Conservation (phyloP, 2,113 vertebrate species). For the Triplophysa tibetana region DNA sequence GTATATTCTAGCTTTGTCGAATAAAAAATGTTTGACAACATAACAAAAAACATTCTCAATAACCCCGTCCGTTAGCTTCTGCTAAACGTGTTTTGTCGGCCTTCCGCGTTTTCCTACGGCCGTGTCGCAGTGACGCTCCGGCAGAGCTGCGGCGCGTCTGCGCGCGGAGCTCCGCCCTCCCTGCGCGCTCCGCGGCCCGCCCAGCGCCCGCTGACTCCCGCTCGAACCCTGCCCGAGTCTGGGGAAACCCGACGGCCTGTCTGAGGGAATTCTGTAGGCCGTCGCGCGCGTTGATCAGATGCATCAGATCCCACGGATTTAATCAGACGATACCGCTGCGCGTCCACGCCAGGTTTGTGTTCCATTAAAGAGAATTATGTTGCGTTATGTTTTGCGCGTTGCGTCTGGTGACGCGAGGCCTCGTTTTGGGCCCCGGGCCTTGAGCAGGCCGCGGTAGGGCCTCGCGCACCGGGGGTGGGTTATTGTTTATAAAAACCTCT, state of each 20-base stretch:
- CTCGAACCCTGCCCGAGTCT: conserved; percentile 77
- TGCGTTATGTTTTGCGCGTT: conserved; percentile 7
- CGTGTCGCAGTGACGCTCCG: conserved; percentile 90
- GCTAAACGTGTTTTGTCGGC: background rate
- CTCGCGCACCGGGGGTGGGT: conserved; percentile 65
- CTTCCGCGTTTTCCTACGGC: conserved; percentile 92
- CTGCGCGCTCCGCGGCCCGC: conserved; percentile 80
- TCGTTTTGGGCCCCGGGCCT: conserved; percentile 67
- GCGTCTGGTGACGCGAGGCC: conserved; percentile 22
- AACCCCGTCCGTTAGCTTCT: background rate
- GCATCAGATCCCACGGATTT: background rate
- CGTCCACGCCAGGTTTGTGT: background rate
- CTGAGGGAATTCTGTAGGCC: conserved; percentile 66
- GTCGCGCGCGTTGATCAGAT: conserved; percentile 59
- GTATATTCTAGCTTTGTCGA: too few species aligned
- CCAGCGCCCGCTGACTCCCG: conserved; percentile 82
- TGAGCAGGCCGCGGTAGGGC: conserved; percentile 79
- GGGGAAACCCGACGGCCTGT: conserved; percentile 75
- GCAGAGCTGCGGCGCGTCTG: conserved; percentile 74
- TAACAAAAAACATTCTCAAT: too few species aligned
- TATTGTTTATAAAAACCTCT: conserved; percentile 39
- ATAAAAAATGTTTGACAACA: too few species aligned
- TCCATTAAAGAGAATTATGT: background rate
- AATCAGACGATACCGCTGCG: background rate
- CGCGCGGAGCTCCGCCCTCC: conserved; percentile 88